These are phyloP conservation scores for Archaeoteleia sp. DNA, from an alignment of 2,888 invertebrate species.

Conservation along the genomic window DNA sequence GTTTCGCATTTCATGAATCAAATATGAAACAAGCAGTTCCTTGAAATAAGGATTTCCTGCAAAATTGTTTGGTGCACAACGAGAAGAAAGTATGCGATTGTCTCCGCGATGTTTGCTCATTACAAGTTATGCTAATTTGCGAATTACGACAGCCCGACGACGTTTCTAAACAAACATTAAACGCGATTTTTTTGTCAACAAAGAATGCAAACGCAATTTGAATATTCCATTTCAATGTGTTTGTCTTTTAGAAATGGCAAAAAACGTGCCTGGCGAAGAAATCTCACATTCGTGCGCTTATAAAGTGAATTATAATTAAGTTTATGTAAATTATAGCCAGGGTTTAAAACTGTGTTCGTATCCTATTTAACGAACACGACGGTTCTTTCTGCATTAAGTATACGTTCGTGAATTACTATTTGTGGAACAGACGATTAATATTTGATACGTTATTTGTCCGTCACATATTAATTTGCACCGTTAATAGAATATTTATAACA, in stretches of 20 bases:
- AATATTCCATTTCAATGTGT: slow-evolving; percentile 14
- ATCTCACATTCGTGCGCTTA: background rate
- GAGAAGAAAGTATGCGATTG: background rate
- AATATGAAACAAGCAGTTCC: background rate
- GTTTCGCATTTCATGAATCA: background rate
- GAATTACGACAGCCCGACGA: slow-evolving; percentile 1
- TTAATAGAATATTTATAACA: too few relatives aligned
- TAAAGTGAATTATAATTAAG: too few relatives aligned
- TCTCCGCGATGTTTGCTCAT: background rate
- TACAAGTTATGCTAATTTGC: slow-evolving; percentile 15
- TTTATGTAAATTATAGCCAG: too few relatives aligned
- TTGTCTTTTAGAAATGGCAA: slow-evolving; percentile 10
- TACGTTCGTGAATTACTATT: too few relatives aligned
- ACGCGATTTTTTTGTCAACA: slow-evolving; percentile 4
- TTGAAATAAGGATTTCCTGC: background rate
- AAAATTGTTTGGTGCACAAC: background rate
- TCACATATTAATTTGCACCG: too few relatives aligned
- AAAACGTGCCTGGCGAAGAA: slow-evolving; percentile 2
- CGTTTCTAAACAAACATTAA: slow-evolving; percentile 13
- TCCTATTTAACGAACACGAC: too few relatives aligned
- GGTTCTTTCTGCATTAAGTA: too few relatives aligned
- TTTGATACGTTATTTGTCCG: too few relatives aligned
- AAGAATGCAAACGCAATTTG: slow-evolving; percentile 4
- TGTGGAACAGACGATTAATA: too few relatives aligned
- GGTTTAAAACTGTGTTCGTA: too few relatives aligned